Conservation (phyloP, 2,888 invertebrate species). For the Podabrus alpinus region DNA sequence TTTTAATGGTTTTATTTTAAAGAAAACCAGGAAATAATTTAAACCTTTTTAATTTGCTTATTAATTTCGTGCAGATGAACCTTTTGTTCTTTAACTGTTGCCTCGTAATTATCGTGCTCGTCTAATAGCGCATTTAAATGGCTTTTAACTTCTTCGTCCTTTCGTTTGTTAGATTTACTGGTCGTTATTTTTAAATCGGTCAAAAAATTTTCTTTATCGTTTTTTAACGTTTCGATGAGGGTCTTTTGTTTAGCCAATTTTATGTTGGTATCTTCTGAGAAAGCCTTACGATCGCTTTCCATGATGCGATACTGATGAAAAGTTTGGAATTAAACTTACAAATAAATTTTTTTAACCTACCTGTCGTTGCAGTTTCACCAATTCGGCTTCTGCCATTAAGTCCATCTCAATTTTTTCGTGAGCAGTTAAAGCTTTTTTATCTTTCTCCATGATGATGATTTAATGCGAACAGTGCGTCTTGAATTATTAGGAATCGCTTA, state of each 20-base stretch:
- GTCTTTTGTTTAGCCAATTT: conserved; percentile 67
- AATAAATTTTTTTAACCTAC: conserved; percentile 48
- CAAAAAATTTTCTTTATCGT: conserved; percentile 67
- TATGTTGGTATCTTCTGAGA: conserved; percentile 70
- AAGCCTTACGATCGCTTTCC: conserved; percentile 77
- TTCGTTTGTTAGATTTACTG: conserved; percentile 61
- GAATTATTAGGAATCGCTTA: background rate
- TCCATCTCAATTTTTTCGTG: conserved; percentile 75
- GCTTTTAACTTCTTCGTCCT: conserved; percentile 59
- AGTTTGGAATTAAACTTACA: background rate
- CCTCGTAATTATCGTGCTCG: conserved; percentile 12
- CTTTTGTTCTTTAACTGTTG: conserved; percentile 8
- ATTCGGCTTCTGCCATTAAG: conserved; percentile 77
- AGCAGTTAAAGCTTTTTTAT: conserved; percentile 47
- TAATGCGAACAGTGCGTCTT: background rate
- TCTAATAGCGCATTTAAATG: conserved; percentile 35
- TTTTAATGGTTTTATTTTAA: background rate
- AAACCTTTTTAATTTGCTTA: conserved; percentile 20
- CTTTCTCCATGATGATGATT: conserved; percentile 17
- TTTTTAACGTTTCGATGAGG: conserved; percentile 63
- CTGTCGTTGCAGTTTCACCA: conserved; percentile 78
- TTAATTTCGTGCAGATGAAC: conserved; percentile 16
- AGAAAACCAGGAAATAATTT: background rate
- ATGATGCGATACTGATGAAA: conserved; percentile 73
- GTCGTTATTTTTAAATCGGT: conserved; percentile 65